A percentile compares a stretch with the other conserved stretches of the same genome.
These are phyloP conservation scores for Lepidothrix coronata DNA, from an alignment of 2,113 vertebrate genomes.

Conservation along the genomic window DNA sequence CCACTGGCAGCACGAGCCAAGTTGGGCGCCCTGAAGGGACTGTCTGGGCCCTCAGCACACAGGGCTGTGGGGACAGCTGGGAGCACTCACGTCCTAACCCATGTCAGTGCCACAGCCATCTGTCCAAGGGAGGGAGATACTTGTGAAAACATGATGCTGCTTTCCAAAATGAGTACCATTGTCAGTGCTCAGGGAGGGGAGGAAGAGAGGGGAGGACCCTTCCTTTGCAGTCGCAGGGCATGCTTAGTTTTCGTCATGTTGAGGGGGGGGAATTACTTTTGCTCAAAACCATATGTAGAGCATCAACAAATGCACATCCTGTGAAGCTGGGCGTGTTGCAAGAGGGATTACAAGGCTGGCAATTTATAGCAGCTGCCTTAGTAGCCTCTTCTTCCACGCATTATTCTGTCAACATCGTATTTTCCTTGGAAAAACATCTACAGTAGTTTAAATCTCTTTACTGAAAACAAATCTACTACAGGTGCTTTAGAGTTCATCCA, in stretches of 20 bases:
- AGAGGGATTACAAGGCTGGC: slow-evolving; percentile 67
- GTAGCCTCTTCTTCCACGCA: slow-evolving; percentile 71
- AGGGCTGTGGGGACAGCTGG: background rate
- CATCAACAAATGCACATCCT: slow-evolving; percentile 65
- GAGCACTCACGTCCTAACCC: background rate
- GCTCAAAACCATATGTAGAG: slow-evolving; percentile 65
- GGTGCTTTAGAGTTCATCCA: slow-evolving; percentile 78
- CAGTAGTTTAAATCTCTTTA: slow-evolving; percentile 72
- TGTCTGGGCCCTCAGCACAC: background rate
- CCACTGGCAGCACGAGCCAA: background rate
- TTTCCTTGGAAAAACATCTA: slow-evolving; percentile 80
- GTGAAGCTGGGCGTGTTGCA: slow-evolving; percentile 32
- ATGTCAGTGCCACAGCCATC: background rate
- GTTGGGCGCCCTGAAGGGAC: background rate
- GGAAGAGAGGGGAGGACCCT: background rate
- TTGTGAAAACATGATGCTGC: background rate
- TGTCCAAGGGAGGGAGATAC: background rate
- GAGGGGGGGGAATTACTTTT: slow-evolving; percentile 15
- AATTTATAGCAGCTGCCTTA: slow-evolving; percentile 76
- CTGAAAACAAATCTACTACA: slow-evolving; percentile 74
- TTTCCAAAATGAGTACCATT: background rate
- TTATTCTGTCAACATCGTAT: slow-evolving; percentile 77
- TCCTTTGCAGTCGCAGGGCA: background rate
- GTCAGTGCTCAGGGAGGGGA: background rate
- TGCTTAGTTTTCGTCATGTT: slow-evolving; percentile 34